These are phyloP conservation scores for Hoplodrina blanda DNA, from an alignment of 2,888 invertebrate genomes.

Conservation along the genomic window DNA sequence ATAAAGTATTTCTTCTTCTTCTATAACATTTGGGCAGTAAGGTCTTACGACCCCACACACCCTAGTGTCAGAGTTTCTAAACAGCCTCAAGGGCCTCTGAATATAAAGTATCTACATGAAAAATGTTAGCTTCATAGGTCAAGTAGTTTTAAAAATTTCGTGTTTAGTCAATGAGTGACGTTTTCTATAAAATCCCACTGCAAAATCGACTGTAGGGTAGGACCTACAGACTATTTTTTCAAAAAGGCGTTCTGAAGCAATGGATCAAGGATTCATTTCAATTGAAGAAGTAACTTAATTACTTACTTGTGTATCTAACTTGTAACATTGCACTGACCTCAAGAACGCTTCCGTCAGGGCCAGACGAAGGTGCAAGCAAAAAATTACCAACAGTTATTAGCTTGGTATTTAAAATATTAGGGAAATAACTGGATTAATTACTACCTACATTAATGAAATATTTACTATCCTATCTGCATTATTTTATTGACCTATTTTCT, in stretches of 20 bases:
- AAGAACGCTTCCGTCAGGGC: constrained; percentile 37
- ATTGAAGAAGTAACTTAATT: background rate
- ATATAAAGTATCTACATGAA: too few relatives aligned
- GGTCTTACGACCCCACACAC: too few relatives aligned
- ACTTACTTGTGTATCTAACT: background rate
- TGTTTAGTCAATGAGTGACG: too few relatives aligned
- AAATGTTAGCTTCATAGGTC: too few relatives aligned
- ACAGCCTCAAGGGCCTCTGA: too few relatives aligned
- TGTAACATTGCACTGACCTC: constrained; percentile 54
- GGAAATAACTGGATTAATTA: constrained; percentile 40
- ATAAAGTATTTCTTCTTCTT: too few relatives aligned
- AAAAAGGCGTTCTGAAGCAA: background rate
- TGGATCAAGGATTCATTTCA: background rate
- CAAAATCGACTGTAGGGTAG: too few relatives aligned
- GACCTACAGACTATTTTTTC: background rate
- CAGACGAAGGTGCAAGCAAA: constrained; percentile 49
- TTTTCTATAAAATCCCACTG: too few relatives aligned
- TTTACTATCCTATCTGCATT: constrained; percentile 4
- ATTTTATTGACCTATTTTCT: constrained; percentile 1
- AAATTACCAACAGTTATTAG: constrained; percentile 30
- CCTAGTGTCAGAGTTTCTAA: too few relatives aligned
- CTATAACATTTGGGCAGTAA: too few relatives aligned
- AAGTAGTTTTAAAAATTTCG: too few relatives aligned
- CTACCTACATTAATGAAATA: constrained; percentile 3
- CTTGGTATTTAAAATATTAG: constrained; percentile 38